Evolutionary conservation across 2,797 vertebrate species (phyloP), one percentile per base, ranked within the genome.

Genomic region (Rhinichthys osculus): DNA sequence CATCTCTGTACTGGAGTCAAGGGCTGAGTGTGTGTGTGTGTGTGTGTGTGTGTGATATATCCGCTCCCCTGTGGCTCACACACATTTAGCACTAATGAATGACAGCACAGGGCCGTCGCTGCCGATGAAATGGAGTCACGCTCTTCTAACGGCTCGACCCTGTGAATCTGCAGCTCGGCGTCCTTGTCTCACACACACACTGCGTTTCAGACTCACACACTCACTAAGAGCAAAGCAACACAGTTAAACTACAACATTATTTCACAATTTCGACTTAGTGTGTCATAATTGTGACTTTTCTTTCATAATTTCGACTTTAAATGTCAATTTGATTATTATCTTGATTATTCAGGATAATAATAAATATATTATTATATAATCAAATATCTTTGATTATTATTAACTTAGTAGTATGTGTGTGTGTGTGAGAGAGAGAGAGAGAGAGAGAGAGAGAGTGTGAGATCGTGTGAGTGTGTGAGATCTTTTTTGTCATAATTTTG

Each of bases 1-100:
- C 66, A 71, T 82, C 80, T 82, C 80, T 81, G 79, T 81, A 35
- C 80, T 82, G 67, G 21, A 71, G 47, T 82, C 80, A 82, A 82
- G 80, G 67, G 47, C 50, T 82, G 80, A 19, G 79, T 33, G 17
- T 27, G 50, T 73, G 69, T 71, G 54, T 57, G 54, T 71, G 44
- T 76, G 47, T 73, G 71, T 47, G 70, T 77, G 74, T 77, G 74
- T 57, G 52, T n/a, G 52, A 76, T 76, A 35, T 57, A 38, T 78
- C 52, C 14, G 52, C 74, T 78, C 74, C 3, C 33, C 33, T 78
- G 30, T 70, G 64, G 30, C 13, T 38, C 30, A 81, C 44, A 50
- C 30, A 23, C 21, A 69, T 52, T 38, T 38, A 81, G 54, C 44
- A 69, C 66, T 54, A 81, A 81, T 70, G 79, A 81, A 81, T 81